These are phyloP conservation scores for Symphodus melops DNA, from an alignment of 2,113 vertebrate genomes.

Conservation along the genomic window DNA sequence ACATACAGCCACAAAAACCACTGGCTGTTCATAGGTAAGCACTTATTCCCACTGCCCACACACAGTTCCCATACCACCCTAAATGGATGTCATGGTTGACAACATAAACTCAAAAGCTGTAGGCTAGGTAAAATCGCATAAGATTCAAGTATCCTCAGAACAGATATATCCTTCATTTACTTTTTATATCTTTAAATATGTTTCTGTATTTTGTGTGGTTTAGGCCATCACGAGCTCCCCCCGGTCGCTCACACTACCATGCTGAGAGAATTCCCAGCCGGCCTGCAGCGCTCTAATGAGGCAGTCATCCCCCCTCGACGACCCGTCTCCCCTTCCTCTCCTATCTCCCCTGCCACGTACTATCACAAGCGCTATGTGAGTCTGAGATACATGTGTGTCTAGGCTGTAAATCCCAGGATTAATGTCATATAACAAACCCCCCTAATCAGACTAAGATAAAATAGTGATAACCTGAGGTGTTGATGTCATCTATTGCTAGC, in stretches of 20 bases:
- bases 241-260: slow-evolving; percentile 94
- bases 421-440: background rate
- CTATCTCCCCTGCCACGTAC: slow-evolving; percentile 30
- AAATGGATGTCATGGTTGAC: background rate
- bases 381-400: background rate
- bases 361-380: slow-evolving; percentile 69
- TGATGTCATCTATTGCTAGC: too few species aligned
- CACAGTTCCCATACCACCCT: background rate
- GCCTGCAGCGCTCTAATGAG: slow-evolving; percentile 81
- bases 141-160: too few species aligned
- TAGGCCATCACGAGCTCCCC: slow-evolving; percentile 94
- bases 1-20: slow-evolving; percentile 86
- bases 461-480: too few species aligned
- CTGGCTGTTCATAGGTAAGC: slow-evolving; percentile 94
- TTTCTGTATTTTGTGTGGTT: slow-evolving; percentile 26
- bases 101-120: background rate
- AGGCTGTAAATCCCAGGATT: background rate
- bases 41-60: background rate
- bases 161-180: background rate
- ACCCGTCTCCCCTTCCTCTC: slow-evolving; percentile 25
- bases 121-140: too few species aligned
- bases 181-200: background rate
- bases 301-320: slow-evolving; percentile 78
- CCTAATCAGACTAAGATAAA: background rate
- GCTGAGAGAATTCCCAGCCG: slow-evolving; percentile 87